A percentile compares a stretch with the other conserved stretches of the same genome.
Conservation (phyloP, 2,113 vertebrate genomes). For the Oryctolagus cuniculus region mOryCun1.1 NC_091434.1:35928501-35929000, state of each 20-base stretch:
- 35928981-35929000: background rate
- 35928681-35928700: slow-evolving; percentile 70
- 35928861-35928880: background rate
- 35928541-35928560: slow-evolving; percentile 87
- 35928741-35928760: slow-evolving; percentile 34
- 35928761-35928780: background rate
- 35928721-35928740: slow-evolving; percentile 55
- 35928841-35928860: background rate
- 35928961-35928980: background rate
- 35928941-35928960: background rate
- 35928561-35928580: slow-evolving; percentile 84
- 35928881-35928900: slow-evolving; percentile 50
- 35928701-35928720: slow-evolving; percentile 61
- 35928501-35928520: slow-evolving; percentile 82
- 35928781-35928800: background rate
- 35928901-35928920: background rate
- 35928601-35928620: slow-evolving; percentile 80
- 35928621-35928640: slow-evolving; percentile 60
- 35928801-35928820: background rate
- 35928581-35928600: slow-evolving; percentile 79
- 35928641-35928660: slow-evolving; percentile 69
- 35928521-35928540: slow-evolving; percentile 82
- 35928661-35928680: slow-evolving; percentile 75
- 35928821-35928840: background rate
- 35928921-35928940: slow-evolving; percentile 1